Conservation (phyloP, 2,113 vertebrate genomes). For the Phodopus roborovskii region DNA sequence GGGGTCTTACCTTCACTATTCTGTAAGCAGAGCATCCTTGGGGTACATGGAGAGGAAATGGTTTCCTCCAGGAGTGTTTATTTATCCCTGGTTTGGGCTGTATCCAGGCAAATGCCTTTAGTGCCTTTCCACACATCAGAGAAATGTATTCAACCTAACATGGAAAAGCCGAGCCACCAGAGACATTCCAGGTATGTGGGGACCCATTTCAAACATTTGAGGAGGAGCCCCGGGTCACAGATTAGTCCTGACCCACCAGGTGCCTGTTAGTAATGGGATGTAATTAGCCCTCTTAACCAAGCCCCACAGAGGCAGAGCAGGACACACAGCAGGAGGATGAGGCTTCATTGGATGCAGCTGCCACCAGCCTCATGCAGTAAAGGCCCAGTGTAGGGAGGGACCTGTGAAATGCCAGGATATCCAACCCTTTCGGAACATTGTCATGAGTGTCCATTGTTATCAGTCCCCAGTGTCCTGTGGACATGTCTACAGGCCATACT, state of each 20-base stretch:
- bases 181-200: neutral
- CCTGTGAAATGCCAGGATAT: rapidly evolving
- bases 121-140: neutral
- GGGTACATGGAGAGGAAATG: neutral
- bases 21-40: neutral
- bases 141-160: neutral
- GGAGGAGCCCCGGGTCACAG: neutral
- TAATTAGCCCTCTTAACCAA: rapidly evolving
- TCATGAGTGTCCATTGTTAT: rapidly evolving
- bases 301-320: rapidly evolving
- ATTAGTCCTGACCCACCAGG: neutral
- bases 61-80: neutral
- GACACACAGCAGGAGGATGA: rapidly evolving
- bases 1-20: neutral
- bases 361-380: rapidly evolving
- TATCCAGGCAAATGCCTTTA: neutral
- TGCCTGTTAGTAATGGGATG: too few relatives aligned
- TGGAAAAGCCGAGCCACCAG: neutral
- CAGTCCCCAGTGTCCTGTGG: neutral
- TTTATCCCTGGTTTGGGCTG: neutral
- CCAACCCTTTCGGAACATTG: neutral
- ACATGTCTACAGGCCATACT: neutral
- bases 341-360: neutral
- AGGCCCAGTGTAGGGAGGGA: neutral
- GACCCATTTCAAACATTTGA: neutral